Conservation (phyloP, 2,888 invertebrate genomes). For the Agonopterix arenella region DNA sequence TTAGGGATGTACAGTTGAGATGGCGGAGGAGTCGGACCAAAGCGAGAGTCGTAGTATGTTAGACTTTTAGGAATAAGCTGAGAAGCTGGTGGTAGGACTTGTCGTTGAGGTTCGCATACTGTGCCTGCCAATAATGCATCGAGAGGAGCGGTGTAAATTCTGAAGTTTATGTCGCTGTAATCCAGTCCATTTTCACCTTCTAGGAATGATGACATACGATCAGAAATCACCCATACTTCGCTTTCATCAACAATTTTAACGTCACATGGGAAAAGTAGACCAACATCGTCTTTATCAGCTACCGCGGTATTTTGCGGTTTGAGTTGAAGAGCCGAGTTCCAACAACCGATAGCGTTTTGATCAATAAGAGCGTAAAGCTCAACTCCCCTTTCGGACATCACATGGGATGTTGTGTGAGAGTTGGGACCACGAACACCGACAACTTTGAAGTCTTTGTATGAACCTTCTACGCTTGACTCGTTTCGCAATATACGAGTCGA, state of each 20-base stretch:
- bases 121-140: conserved; percentile 81
- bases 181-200: conserved; percentile 77
- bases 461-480: conserved; percentile 79
- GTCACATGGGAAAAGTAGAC: conserved; percentile 87
- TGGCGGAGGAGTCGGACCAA: conserved; percentile 6
- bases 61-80: background rate
- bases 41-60: conserved; percentile 2
- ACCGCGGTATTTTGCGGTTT: conserved; percentile 81
- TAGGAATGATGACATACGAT: conserved; percentile 88
- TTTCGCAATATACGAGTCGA: conserved; percentile 85
- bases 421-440: conserved; percentile 81
- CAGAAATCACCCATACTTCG: conserved; percentile 89
- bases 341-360: conserved; percentile 89
- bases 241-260: conserved; percentile 84
- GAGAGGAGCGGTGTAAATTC: conserved; percentile 84
- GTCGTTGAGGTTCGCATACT: conserved; percentile 77
- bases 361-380: conserved; percentile 88
- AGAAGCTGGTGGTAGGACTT: background rate
- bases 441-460: conserved; percentile 83
- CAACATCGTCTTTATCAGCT: conserved; percentile 85
- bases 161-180: conserved; percentile 86
- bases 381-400: conserved; percentile 85
- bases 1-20: conserved; percentile 11
- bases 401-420: conserved; percentile 83
- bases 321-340: conserved; percentile 83